Evolutionary conservation across 2,888 invertebrate genomes (phyloP).

Genomic region (Autographa gamma): DNA sequence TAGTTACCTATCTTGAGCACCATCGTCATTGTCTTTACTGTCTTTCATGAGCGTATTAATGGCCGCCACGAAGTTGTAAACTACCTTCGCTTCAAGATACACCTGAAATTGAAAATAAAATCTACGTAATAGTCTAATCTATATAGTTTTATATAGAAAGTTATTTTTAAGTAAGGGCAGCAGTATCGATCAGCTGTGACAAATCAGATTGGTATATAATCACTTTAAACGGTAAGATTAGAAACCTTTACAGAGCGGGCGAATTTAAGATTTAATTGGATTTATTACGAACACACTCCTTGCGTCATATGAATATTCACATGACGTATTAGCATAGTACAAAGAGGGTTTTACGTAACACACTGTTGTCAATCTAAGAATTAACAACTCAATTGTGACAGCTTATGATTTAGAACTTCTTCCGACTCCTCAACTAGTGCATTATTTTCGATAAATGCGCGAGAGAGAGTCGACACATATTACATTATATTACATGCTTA

Average conservation of each 20-base stretch:
- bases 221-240: background rate
- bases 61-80: constrained; percentile 94
- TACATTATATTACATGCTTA: too few relatives aligned
- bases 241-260: background rate
- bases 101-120: constrained; percentile 81
- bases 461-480: too few relatives aligned
- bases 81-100: constrained; percentile 94
- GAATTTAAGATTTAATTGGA: background rate
- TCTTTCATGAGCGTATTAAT: constrained; percentile 90
- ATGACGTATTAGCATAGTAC: too few relatives aligned
- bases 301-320: background rate
- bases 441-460: too few relatives aligned
- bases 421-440: too few relatives aligned
- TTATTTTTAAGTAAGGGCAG: background rate
- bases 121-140: too few relatives aligned
- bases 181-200: background rate
- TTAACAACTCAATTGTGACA: too few relatives aligned
- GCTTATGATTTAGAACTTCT: too few relatives aligned
- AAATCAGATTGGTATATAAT: background rate
- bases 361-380: too few relatives aligned
- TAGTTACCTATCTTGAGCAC: constrained; percentile 77
- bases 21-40: constrained; percentile 72
- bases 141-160: too few relatives aligned
- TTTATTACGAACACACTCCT: too few relatives aligned
- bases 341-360: too few relatives aligned